Percentiles rank a stretch among this genome's conserved stretches.
Conservation (phyloP, 2,113 vertebrate species). For the Tichodroma muraria region DNA sequence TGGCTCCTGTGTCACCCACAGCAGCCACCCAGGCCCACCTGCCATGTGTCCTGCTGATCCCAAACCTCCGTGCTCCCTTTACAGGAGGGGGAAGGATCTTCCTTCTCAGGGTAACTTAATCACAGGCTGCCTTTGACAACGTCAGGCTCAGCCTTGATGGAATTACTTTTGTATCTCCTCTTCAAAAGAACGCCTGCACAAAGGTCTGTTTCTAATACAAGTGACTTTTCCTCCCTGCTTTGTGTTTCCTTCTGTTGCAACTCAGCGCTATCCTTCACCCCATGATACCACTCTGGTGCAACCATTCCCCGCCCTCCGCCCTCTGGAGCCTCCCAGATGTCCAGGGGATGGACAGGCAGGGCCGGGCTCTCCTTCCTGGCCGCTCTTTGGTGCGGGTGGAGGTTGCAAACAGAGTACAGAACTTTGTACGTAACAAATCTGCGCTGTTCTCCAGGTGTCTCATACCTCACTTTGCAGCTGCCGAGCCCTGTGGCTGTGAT, state of each 20-base stretch:
- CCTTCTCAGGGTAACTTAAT: not conserved
- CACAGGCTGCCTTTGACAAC: not conserved
- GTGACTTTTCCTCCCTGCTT: not conserved
- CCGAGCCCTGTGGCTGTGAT: not conserved
- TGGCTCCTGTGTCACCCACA: not conserved
- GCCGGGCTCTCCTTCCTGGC: not conserved
- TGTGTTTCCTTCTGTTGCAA: not conserved
- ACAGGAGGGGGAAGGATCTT: not conserved
- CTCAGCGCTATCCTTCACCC: not conserved
- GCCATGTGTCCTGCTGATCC: not conserved
- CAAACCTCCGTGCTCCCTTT: rapidly evolving
- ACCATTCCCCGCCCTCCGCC: not conserved
- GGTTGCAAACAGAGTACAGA: rapidly evolving
- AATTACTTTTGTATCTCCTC: not conserved
- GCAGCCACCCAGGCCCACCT: not conserved
- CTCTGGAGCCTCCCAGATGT: not conserved
- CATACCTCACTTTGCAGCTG: not conserved
- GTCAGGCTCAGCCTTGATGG: rapidly evolving
- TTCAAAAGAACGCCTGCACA: too few relatives aligned
- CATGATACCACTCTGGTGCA: not conserved
- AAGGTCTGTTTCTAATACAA: not conserved
- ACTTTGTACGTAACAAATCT: rapidly evolving
- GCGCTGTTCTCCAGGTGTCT: not conserved
- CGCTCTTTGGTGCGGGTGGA: not conserved
- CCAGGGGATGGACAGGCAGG: not conserved